Evolutionary conservation across 2,797 vertebrate genomes (phyloP).

Genomic region (Chaetodon trifasciatus): DNA sequence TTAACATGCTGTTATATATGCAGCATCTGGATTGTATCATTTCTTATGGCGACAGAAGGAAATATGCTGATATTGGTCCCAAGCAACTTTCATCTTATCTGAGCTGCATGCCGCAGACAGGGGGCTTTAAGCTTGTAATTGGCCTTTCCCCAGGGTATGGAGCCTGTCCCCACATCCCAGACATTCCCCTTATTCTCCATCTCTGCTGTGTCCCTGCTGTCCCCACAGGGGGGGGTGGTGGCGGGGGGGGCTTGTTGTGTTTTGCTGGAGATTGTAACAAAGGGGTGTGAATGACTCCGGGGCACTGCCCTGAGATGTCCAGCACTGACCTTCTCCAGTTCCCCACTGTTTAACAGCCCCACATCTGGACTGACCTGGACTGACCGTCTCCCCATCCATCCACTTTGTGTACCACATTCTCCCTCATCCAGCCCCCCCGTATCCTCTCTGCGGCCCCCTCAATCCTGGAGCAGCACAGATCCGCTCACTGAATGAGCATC

Average conservation of each 20-base stretch:
- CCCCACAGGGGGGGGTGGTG: slow-evolving; percentile 23
- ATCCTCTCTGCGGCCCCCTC: slow-evolving; percentile 33
- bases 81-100: slow-evolving; percentile 80
- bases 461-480: slow-evolving; percentile 46
- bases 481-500: slow-evolving; percentile 36
- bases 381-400: slow-evolving; percentile 75
- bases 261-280: slow-evolving; percentile 67
- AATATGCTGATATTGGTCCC: slow-evolving; percentile 67
- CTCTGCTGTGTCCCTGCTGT: slow-evolving; percentile 47
- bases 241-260: slow-evolving; percentile 3
- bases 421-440: slow-evolving; percentile 26
- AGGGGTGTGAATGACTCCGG: slow-evolving; percentile 74
- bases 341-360: slow-evolving; percentile 79
- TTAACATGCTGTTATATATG: slow-evolving; percentile 28
- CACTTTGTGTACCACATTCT: slow-evolving; percentile 36
- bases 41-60: slow-evolving; percentile 50
- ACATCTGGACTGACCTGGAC: slow-evolving; percentile 75
- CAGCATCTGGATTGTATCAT: slow-evolving; percentile 72
- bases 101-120: slow-evolving; percentile 76
- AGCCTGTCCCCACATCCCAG: slow-evolving; percentile 75
- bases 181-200: slow-evolving; percentile 64
- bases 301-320: slow-evolving; percentile 70
- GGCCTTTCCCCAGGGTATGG: slow-evolving; percentile 74
- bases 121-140: slow-evolving; percentile 78
- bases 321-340: slow-evolving; percentile 64